A percentile compares a stretch with the other conserved stretches of the same genome.
Evolutionary conservation across 2,113 vertebrate genomes (phyloP).

Genomic region (Amblyornis subalaris): DNA sequence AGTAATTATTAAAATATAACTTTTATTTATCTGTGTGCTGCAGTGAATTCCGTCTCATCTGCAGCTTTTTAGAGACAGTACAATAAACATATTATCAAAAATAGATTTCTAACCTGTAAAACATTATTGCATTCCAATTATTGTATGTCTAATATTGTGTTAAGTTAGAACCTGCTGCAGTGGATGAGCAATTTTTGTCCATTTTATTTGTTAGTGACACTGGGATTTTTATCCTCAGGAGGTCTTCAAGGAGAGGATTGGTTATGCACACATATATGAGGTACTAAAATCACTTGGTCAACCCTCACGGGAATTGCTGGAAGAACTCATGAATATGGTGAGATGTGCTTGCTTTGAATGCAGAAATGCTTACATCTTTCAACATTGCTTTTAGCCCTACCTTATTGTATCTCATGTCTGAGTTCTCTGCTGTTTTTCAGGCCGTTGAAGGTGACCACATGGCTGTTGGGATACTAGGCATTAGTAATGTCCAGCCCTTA

Average conservation of each 20-base stretch:
- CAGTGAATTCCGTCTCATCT: neutral
- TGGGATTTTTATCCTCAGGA: slow-evolving; percentile 75
- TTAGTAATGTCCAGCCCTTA: slow-evolving; percentile 95
- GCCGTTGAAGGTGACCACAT: slow-evolving; percentile 95
- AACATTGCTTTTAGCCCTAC: neutral
- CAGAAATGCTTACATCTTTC: neutral
- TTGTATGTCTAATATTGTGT: neutral
- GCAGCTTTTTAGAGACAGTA: neutral
- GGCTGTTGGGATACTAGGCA: slow-evolving; percentile 91
- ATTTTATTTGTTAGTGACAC: neutral
- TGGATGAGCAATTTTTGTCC: neutral
- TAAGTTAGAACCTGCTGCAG: neutral
- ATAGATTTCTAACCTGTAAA: neutral
- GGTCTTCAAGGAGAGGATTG: slow-evolving; percentile 97
- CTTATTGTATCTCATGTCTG: neutral
- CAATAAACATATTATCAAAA: neutral
- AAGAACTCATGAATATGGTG: slow-evolving; percentile 99
- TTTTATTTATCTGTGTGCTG: neutral
- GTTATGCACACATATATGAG: slow-evolving; percentile 92
- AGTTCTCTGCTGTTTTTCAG: slow-evolving; percentile 72
- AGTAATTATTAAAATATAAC: neutral
- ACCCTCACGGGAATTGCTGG: slow-evolving; percentile 87
- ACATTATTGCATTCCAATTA: neutral
- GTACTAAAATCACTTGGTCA: slow-evolving; percentile 92
- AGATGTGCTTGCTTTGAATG: slow-evolving; percentile 41